Evolutionary conservation across 2,888 invertebrate species (phyloP).

Genomic region (Eurytoma californica): DNA sequence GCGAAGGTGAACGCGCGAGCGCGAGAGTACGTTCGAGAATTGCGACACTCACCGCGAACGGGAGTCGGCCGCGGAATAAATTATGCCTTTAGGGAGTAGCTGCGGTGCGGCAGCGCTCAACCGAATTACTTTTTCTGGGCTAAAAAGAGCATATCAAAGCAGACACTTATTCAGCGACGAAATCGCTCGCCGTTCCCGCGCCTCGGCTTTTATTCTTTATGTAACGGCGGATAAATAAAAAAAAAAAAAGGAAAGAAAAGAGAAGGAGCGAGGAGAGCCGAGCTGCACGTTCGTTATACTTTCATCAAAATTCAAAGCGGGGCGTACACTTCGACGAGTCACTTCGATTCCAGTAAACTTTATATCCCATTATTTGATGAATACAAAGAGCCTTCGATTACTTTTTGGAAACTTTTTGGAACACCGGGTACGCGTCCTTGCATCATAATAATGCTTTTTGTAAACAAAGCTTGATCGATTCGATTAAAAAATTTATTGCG

Average conservation of each 20-base stretch:
- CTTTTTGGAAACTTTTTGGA: no score
- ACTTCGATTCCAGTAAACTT: constrained; percentile 5
- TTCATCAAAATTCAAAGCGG: constrained; percentile 37
- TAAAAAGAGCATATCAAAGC: constrained; percentile 46
- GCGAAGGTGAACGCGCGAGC: constrained; percentile 24
- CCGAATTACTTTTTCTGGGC: constrained; percentile 45
- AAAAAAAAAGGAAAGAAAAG: background rate
- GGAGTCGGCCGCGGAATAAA: constrained; percentile 50
- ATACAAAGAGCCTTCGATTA: no score
- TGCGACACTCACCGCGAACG: constrained; percentile 34
- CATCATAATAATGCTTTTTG: no score
- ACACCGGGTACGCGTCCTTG: no score
- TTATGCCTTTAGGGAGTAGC: constrained; percentile 48
- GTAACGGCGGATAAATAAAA: constrained; percentile 14
- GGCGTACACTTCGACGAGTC: constrained; percentile 15
- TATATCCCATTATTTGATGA: constrained; percentile 19
- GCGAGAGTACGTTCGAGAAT: constrained; percentile 11
- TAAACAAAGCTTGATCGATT: no score
- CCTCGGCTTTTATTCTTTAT: constrained; percentile 39
- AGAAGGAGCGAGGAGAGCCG: background rate
- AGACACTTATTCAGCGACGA: constrained; percentile 25
- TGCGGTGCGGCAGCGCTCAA: constrained; percentile 14
- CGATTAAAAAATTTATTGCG: no score
- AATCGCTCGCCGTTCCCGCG: constrained; percentile 25
- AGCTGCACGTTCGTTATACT: constrained; percentile 38